These are phyloP conservation scores for Telenomus remus DNA, from an alignment of 1,140 invertebrate genomes.

Conservation along the genomic window DNA sequence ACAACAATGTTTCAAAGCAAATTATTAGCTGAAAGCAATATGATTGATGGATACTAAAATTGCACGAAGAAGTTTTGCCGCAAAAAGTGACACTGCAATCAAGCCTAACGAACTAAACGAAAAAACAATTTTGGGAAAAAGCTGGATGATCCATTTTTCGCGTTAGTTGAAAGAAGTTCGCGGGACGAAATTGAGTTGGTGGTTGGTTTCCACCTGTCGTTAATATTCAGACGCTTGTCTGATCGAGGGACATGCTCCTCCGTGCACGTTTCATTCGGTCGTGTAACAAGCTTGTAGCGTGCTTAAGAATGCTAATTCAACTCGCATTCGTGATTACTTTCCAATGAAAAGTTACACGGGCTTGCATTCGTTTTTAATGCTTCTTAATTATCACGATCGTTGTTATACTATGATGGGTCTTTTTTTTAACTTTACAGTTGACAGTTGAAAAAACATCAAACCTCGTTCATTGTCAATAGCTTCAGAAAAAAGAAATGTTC, in stretches of 20 bases:
- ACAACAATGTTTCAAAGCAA: not conserved
- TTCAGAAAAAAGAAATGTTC: too few relatives aligned
- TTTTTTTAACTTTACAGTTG: too few relatives aligned
- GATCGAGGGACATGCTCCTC: constrained; percentile 33
- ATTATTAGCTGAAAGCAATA: not conserved
- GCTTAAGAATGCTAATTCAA: constrained; percentile 61
- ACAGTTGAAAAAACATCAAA: too few relatives aligned
- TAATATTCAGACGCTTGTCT: constrained; percentile 65
- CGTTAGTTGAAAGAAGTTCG: constrained; percentile 4
- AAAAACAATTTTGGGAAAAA: not conserved
- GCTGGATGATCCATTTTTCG: constrained; percentile 38
- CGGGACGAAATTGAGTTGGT: constrained; percentile 36
- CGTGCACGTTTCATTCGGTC: constrained; percentile 52
- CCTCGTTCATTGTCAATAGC: too few relatives aligned
- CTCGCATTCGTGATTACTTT: constrained; percentile 31
- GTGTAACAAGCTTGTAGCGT: constrained; percentile 51
- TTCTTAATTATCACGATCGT: too few relatives aligned
- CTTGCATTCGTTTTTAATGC: too few relatives aligned
- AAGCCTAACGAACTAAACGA: not conserved
- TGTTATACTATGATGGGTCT: too few relatives aligned
- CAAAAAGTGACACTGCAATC: too few relatives aligned
- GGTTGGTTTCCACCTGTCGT: constrained; percentile 58
- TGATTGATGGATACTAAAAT: not conserved
- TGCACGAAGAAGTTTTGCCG: too few relatives aligned
- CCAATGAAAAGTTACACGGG: constrained; percentile 50